These are phyloP conservation scores for Oeneis ivallda DNA, from an alignment of 2,888 invertebrate genomes.

Conservation along the genomic window DNA sequence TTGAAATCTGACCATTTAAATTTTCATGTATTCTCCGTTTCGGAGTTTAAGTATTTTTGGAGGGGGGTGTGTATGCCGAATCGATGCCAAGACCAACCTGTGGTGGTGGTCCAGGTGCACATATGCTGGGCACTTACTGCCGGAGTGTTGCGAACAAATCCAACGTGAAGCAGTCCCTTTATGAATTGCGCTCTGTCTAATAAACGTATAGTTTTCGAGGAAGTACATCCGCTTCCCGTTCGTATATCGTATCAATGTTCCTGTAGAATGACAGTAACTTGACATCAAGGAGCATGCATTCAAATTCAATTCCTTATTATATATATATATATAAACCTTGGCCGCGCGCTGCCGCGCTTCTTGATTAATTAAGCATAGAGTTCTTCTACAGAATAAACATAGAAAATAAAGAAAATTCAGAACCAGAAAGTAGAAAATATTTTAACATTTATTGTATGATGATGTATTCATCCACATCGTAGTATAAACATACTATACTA, in stretches of 20 bases:
- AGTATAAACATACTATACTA: no score
- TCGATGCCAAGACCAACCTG: neutral
- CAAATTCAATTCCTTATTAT: no score
- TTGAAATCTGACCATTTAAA: neutral
- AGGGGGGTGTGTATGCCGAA: constrained; percentile 17
- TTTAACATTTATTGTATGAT: no score
- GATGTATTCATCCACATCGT: no score
- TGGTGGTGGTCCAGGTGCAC: constrained; percentile 20
- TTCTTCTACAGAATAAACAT: no score
- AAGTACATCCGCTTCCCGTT: constrained; percentile 37
- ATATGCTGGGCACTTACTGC: constrained; percentile 23
- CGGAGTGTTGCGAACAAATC: constrained; percentile 13
- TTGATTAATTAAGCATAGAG: no score
- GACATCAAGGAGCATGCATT: neutral
- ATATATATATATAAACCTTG: no score
- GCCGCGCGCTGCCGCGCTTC: no score
- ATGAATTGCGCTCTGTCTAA: constrained; percentile 9
- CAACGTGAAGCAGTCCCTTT: constrained; percentile 20
- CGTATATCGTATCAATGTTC: constrained; percentile 17
- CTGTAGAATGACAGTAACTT: neutral
- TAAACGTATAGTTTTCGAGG: constrained; percentile 30
- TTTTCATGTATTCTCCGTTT: constrained; percentile 22
- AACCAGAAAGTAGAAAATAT: neutral
- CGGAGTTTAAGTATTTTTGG: constrained; percentile 3
- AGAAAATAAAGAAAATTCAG: no score